Evolutionary conservation across 2,797 vertebrate species (phyloP), one percentile per base, ranked within the genome.

Genomic region (Paramormyrops hopkinsi): DNA sequence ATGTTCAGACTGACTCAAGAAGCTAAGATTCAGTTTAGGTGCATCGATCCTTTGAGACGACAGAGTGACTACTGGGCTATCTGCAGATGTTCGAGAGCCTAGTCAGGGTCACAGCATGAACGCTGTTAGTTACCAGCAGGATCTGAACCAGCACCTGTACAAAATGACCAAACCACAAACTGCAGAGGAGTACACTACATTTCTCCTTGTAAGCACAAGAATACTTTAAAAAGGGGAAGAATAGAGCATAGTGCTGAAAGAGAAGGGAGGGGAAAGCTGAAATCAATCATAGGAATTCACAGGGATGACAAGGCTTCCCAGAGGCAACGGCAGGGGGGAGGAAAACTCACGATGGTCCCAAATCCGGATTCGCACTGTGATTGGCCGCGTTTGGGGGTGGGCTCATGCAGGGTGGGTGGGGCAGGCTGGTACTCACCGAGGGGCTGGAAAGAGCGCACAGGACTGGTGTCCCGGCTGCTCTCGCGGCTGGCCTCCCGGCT

Each of bases 381-480:
- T 53, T 50, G 11, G 25, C 22, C 22, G 12, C 51, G 4, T 44
- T 7, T 11, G 51, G 51, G 54, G 44, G 17, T 17, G 1, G 51
- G 51, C 11, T 33, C 65, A 73, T 73, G 65, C 65, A 22, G 17
- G 33, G 51, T 17, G 33, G 73, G 2, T 25, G 44, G 46, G 37
- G 56, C 14, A 29, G 73, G 53, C 9, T 11, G 12, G 65, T 96
- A 97, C 98, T 98, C 96, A 99, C 98, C 98, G 0, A 99, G 97
- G 89, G 98, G 98, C 22, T 97, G 97, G 93, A 99, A 99, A 94
- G 98, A 98, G 94, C 98, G 98, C 90, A 98, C 95, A 90, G 98
- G 98, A 96, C 98, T 99, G 85, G 98, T 97, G 95, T 99, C 98
- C 95, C 98, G 96, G 97, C 98, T 99, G 94, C 98, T 99, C 94